Conservation (phyloP, 2,113 vertebrate genomes). For the Neotragus moschatus region DNA sequence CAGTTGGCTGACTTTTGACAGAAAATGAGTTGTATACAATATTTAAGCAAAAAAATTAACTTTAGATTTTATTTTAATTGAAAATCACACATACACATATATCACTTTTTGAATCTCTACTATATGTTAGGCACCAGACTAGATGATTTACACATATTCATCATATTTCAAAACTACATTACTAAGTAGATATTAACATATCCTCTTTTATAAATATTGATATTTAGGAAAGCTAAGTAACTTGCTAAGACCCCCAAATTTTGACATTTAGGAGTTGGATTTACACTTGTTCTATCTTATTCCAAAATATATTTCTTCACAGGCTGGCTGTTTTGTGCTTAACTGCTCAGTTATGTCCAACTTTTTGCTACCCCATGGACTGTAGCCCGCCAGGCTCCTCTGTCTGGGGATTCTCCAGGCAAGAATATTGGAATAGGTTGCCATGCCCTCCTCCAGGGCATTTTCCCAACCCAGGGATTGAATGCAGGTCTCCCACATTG, state of each 20-base stretch:
- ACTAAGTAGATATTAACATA: background rate
- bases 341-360: background rate
- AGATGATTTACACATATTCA: background rate
- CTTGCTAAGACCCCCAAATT: background rate
- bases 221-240: background rate
- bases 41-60: background rate
- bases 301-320: background rate
- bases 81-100: background rate
- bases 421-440: background rate
- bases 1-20: background rate
- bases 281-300: background rate
- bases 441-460: background rate
- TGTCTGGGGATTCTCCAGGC: background rate
- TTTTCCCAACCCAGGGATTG: background rate
- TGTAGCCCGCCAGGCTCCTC: rapidly evolving
- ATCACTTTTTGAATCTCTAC: background rate
- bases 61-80: background rate
- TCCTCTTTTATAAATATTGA: background rate
- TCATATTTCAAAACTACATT: background rate
- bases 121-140: background rate
- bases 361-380: background rate
- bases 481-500: background rate
- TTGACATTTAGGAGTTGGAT: background rate
- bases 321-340: background rate
- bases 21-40: background rate